Percentiles rank a stretch among this genome's conserved stretches.
These are phyloP conservation scores for Galago senegalensis DNA, from an alignment of 2,797 vertebrate genomes.

Conservation along the genomic window DNA sequence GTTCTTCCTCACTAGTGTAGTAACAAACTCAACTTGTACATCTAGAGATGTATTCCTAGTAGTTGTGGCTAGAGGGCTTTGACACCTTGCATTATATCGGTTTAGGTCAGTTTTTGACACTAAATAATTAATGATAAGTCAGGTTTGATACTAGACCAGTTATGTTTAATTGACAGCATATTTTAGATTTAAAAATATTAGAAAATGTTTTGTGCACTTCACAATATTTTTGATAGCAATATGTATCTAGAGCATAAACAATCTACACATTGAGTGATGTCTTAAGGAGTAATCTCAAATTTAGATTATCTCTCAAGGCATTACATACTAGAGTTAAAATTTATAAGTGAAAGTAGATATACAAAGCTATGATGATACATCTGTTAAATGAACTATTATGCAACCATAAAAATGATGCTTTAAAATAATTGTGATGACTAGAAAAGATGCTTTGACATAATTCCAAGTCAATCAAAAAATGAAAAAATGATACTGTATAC, in stretches of 20 bases:
- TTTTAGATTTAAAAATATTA: neutral
- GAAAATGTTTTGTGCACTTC: neutral
- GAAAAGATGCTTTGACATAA: neutral
- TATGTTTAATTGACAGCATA: neutral
- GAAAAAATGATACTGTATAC: constrained; percentile 31
- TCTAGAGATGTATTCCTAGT: neutral
- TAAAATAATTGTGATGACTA: neutral
- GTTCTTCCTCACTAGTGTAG: neutral
- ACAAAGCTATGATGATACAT: neutral
- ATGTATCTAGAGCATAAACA: neutral
- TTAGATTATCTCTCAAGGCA: neutral
- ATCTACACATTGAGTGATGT: neutral
- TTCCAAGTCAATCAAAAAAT: constrained; percentile 15
- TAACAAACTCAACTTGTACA: neutral
- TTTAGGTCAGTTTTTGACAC: neutral
- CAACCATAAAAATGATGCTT: neutral
- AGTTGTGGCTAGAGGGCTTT: neutral
- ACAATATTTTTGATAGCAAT: constrained; percentile 10
- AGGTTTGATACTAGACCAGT: neutral
- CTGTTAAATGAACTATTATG: neutral
- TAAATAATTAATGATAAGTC: neutral
- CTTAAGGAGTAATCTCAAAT: neutral
- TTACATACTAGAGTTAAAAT: neutral
- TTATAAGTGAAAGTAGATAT: neutral
- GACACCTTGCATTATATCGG: neutral